Evolutionary conservation across 1,140 invertebrate species (phyloP).

Genomic region (Lordiphosa mommai): DNA sequence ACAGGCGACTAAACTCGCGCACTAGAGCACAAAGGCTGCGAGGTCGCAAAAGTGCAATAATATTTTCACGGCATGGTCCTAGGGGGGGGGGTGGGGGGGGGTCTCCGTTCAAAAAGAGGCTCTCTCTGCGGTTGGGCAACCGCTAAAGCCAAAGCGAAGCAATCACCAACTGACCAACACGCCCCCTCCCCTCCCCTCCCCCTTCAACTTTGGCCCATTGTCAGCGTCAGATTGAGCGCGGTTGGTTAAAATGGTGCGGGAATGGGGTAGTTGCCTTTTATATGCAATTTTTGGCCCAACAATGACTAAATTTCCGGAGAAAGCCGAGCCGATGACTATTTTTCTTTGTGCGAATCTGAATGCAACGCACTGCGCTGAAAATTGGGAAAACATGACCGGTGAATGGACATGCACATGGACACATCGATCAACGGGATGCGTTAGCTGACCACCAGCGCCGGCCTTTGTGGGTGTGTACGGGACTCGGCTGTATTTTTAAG

Average conservation of each 20-base stretch:
- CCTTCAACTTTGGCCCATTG: slow-evolving; percentile 4
- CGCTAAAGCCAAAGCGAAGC: slow-evolving; percentile 33
- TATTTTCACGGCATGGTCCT: slow-evolving; percentile 46
- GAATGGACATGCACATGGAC: slow-evolving; percentile 18
- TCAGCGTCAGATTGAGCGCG: slow-evolving; percentile 48
- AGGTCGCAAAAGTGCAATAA: slow-evolving; percentile 51
- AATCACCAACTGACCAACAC: slow-evolving; percentile 20
- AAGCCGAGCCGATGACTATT: slow-evolving; percentile 34
- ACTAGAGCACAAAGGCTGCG: slow-evolving; percentile 3
- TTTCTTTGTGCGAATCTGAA: slow-evolving; percentile 57
- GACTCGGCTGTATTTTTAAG: slow-evolving; percentile 74
- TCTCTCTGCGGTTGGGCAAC: slow-evolving; percentile 34
- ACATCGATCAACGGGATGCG: slow-evolving; percentile 55
- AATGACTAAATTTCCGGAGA: slow-evolving; percentile 70
- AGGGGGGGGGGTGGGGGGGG: neutral
- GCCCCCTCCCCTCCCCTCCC: neutral
- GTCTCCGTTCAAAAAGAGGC: slow-evolving; percentile 48
- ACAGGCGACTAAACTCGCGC: slow-evolving; percentile 37
- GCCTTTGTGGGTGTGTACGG: neutral
- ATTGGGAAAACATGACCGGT: slow-evolving; percentile 64
- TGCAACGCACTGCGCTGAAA: slow-evolving; percentile 59
- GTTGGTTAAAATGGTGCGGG: slow-evolving; percentile 2
- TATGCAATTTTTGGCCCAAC: slow-evolving; percentile 69
- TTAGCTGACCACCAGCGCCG: neutral
- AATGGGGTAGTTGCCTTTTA: slow-evolving; percentile 27